Evolutionary conservation across 2,113 vertebrate genomes (phyloP), one percentile per base, ranked within the genome.

Genomic region (Tetraodon nigroviridis): DNA sequence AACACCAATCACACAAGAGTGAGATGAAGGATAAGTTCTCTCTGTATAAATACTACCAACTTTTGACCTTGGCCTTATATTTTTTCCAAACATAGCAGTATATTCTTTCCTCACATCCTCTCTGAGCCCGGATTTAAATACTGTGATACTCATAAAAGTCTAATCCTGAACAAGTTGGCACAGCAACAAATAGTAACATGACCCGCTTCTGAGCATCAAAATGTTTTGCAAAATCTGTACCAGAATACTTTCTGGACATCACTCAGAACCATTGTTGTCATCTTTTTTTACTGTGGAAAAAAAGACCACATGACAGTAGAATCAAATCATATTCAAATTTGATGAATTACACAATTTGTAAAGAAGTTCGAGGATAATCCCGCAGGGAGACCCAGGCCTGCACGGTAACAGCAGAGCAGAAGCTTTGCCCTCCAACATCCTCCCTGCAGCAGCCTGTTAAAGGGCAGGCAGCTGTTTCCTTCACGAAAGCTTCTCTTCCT

Each of bases 391-490:
- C 8, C 5, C 29, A 32, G 2, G 5, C 29, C 6, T 32, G 29
- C 8, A 32, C 64, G 21, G 41, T 62, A 71, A 80, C 64, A 61
- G 29, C 29, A 32, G 8, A 10, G 5, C 2, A 6, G 37, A 19
- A 22, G 42, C 32, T 66, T 29, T 40, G 46, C 51, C 49, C 18
- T 29, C 18, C 44, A 45, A 57, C 61, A 60, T 74, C 73, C 58
- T 73, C 50, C 73, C 69, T 60, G 62, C 58, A 67, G 50, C 13
- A 37, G 32, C 12, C 32, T 37, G 54, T 29, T 59, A 74, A 70
- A 64, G 71, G 54, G 72, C 74, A 79, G 67, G 69, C 86, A 86
- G 87, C 88, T 86, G 87, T 89, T 90, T 88, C 85, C 83, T 86
- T 68, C 78, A 51, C 68, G 41, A 67, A 61, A 41, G 37, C 45